Percentiles rank a stretch among this genome's conserved stretches.
phyloP scores from a whole-genome alignment of 2,113 vertebrate genomes.

The Shinisaurus crocodilurus region DNA sequence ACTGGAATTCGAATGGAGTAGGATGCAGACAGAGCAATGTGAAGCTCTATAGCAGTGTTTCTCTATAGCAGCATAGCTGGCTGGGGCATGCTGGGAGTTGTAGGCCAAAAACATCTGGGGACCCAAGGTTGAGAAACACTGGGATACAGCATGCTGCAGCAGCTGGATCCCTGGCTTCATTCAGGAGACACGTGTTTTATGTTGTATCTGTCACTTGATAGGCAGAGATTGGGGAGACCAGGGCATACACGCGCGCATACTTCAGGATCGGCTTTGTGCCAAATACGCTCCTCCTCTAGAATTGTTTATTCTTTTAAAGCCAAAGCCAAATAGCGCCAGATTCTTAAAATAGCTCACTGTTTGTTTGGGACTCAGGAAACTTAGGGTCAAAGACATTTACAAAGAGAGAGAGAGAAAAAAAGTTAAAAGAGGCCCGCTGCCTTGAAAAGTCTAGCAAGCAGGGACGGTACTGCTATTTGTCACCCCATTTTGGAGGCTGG shows the following conservation, averaged over 20 bases:
- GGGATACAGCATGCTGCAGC: background rate
- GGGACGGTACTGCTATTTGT: background rate
- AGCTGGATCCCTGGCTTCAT: background rate
- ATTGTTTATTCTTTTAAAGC: conserved; percentile 63
- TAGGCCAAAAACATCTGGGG: too few species aligned
- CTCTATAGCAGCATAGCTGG: too few species aligned
- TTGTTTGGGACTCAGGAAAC: conserved; percentile 65
- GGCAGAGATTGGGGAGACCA: background rate
- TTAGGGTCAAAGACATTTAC: conserved; percentile 64
- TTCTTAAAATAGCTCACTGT: conserved; percentile 74
- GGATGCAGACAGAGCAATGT: too few species aligned
- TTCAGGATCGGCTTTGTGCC: conserved; percentile 58
- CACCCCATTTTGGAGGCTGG: background rate
- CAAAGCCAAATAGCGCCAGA: conserved; percentile 62
- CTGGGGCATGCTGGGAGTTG: too few species aligned
- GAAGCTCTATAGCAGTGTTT: too few species aligned
- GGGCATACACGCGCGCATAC: conserved; percentile 34
- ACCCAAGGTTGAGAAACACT: too few species aligned
- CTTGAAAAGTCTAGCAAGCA: background rate
- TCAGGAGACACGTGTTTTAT: background rate
- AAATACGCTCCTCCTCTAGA: conserved; percentile 61
- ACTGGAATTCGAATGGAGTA: too few species aligned
- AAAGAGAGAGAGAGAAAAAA: conserved; percentile 65
- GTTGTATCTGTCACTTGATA: conserved; percentile 32
- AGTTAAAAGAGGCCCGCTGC: too few species aligned